These are phyloP conservation scores for Drosophila serrata DNA, from an alignment of 1,140 invertebrate species.

Conservation along the genomic window DNA sequence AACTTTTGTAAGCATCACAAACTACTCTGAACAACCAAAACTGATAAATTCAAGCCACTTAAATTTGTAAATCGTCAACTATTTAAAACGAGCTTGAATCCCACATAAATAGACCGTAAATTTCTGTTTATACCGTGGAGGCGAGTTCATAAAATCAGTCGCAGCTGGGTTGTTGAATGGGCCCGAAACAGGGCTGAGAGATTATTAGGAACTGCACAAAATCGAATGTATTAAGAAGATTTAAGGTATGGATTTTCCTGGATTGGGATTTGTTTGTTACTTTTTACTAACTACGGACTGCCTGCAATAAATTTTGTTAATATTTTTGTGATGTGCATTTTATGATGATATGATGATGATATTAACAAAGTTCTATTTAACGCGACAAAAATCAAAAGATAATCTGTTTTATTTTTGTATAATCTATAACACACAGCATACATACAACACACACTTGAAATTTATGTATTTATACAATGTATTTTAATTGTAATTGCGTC, in stretches of 20 bases:
- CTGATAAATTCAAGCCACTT: conserved; percentile 18
- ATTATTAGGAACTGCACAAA: conserved; percentile 53
- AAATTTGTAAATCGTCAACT: conserved; percentile 21
- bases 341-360: conserved; percentile 76
- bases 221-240: conserved; percentile 42
- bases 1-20: conserved; percentile 75
- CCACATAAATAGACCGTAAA: not conserved
- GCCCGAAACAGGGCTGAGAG: conserved; percentile 19
- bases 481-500: conserved; percentile 63
- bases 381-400: conserved; percentile 82
- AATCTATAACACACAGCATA: conserved; percentile 61
- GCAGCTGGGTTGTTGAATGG: conserved; percentile 8
- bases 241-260: conserved; percentile 62
- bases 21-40: conserved; percentile 61
- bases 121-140: conserved; percentile 22
- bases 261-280: conserved; percentile 80
- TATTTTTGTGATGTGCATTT: conserved; percentile 82
- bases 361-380: conserved; percentile 83
- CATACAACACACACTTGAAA: conserved; percentile 45
- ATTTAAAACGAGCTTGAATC: conserved; percentile 11
- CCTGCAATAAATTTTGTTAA: conserved; percentile 85
- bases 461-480: conserved; percentile 71
- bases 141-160: conserved; percentile 20
- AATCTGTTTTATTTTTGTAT: conserved; percentile 84
- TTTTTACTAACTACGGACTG: conserved; percentile 81